A percentile compares a stretch with the other conserved stretches of the same genome.
Evolutionary conservation across 2,113 vertebrate genomes (phyloP).

Genomic region (Myiopsitta monachus): DNA sequence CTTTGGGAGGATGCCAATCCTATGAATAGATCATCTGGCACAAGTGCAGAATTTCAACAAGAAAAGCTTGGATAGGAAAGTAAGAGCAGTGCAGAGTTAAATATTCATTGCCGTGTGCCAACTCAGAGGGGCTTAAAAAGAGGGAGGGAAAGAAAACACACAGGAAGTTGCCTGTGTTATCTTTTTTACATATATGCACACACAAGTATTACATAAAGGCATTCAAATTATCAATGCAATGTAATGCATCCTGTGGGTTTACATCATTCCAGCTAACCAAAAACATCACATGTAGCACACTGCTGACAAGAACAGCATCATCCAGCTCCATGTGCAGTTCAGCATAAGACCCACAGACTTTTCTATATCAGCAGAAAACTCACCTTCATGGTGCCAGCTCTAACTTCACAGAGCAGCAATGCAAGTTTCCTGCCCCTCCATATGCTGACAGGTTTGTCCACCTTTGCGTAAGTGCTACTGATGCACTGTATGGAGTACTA

Average conservation of each 20-base stretch:
- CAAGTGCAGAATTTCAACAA: background rate
- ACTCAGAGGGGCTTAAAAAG: background rate
- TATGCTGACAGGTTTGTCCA: background rate
- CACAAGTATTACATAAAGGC: accelerated
- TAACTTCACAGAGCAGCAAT: background rate
- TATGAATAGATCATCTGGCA: background rate
- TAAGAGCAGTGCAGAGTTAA: background rate
- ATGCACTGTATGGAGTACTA: background rate
- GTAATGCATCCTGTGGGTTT: background rate
- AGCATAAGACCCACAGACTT: background rate
- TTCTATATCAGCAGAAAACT: background rate
- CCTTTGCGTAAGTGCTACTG: background rate
- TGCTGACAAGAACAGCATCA: background rate
- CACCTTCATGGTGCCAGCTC: background rate
- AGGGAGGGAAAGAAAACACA: background rate
- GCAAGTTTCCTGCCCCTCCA: background rate
- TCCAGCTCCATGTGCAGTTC: background rate
- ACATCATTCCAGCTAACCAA: background rate
- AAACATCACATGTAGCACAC: background rate
- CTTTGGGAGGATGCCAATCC: background rate
- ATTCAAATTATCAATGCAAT: background rate
- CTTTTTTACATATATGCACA: background rate
- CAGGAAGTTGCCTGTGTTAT: background rate
- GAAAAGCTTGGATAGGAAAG: background rate
- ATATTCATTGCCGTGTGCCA: background rate